Percentiles rank a stretch among this genome's conserved stretches.
These are phyloP conservation scores for Sapayoa aenigma DNA, from an alignment of 2,113 vertebrate genomes.

Conservation along the genomic window DNA sequence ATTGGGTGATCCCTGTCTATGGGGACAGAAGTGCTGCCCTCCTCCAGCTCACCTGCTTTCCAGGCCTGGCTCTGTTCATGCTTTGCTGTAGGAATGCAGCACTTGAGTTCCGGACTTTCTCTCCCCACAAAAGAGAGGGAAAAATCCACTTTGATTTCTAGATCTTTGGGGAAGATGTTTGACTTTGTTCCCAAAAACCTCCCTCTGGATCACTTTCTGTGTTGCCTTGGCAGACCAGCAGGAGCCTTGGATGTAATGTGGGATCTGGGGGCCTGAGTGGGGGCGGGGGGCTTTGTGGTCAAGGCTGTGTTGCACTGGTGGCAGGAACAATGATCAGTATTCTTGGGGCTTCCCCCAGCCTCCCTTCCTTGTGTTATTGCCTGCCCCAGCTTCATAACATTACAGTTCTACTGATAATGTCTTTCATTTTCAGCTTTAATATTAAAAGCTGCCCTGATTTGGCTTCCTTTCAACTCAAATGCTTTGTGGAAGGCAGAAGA, in stretches of 20 bases:
- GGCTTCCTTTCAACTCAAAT: neutral
- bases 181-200: neutral
- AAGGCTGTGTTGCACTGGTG: neutral
- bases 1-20: neutral
- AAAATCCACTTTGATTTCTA: neutral
- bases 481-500: neutral
- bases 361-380: neutral
- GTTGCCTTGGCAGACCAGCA: neutral
- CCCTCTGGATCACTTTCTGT: neutral
- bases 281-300: neutral
- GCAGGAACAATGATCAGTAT: neutral
- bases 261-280: neutral
- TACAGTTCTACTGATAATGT: neutral
- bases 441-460: neutral
- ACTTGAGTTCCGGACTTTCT: neutral
- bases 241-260: neutral
- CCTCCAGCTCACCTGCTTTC: neutral
- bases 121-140: accelerated
- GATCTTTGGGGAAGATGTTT: neutral
- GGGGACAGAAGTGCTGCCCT: neutral
- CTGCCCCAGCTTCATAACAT: neutral
- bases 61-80: neutral
- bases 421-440: slow-evolving; percentile 11
- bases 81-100: neutral
- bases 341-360: neutral